A percentile compares a stretch with the other conserved stretches of the same genome.
Evolutionary conservation across 2,888 invertebrate genomes (phyloP).

Genomic region (Leistus spinibarbis): DNA sequence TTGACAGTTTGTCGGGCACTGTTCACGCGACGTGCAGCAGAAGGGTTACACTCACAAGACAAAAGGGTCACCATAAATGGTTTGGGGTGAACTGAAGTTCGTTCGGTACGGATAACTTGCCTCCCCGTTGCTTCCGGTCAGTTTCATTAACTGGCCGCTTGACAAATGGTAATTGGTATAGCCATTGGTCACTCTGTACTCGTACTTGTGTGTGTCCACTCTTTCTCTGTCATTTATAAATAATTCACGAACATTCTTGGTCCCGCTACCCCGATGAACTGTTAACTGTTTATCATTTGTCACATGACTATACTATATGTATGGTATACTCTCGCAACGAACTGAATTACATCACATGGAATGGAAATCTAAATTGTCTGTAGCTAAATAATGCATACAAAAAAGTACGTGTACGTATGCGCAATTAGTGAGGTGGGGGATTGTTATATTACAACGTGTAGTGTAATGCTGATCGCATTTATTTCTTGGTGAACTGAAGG

Average conservation of each 20-base stretch:
- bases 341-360: background rate
- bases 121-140: constrained; percentile 56
- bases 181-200: constrained; percentile 57
- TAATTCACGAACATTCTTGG: constrained; percentile 33
- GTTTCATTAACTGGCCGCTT: constrained; percentile 59
- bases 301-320: background rate
- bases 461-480: too few relatives aligned
- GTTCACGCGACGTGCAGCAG: constrained; percentile 30
- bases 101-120: constrained; percentile 26
- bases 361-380: background rate
- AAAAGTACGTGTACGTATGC: too few relatives aligned
- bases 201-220: constrained; percentile 43
- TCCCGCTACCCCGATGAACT: constrained; percentile 20
- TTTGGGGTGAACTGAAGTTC: constrained; percentile 48
- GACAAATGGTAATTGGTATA: constrained; percentile 60
- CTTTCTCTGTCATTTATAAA: constrained; percentile 38
- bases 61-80: constrained; percentile 55
- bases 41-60: constrained; percentile 57
- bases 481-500: too few relatives aligned
- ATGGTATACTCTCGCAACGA: too few relatives aligned
- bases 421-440: too few relatives aligned
- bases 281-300: constrained; percentile 14
- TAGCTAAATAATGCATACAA: background rate
- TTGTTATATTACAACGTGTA: too few relatives aligned
- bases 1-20: constrained; percentile 2